These are phyloP conservation scores for Diplazon laetatorius DNA, from an alignment of 2,888 invertebrate genomes.

Conservation along the genomic window DNA sequence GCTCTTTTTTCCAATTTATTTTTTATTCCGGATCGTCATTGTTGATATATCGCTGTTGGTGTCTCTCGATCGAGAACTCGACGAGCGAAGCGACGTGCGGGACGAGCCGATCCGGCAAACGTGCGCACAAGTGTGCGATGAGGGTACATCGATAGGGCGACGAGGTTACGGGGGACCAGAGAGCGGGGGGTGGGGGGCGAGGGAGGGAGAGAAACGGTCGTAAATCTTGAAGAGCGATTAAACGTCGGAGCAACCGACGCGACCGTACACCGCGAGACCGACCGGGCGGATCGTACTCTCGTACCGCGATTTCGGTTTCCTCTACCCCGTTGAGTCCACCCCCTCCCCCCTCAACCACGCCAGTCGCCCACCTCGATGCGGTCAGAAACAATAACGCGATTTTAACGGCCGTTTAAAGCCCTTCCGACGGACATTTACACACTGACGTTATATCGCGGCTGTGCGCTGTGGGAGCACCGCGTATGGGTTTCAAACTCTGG, in stretches of 20 bases:
- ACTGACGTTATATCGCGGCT: constrained; percentile 73
- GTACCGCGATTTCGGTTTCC: constrained; percentile 57
- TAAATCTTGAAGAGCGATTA: constrained; percentile 81
- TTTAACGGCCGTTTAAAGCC: constrained; percentile 78
- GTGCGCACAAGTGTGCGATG: constrained; percentile 16
- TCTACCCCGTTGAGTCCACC: constrained; percentile 36
- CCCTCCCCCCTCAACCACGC: constrained; percentile 38
- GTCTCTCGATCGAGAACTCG: constrained; percentile 23
- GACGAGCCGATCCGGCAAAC: constrained; percentile 10
- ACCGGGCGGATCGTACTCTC: constrained; percentile 46
- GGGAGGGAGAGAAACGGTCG: constrained; percentile 69
- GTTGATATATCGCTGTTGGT: constrained; percentile 26
- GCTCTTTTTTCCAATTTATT: constrained; percentile 33
- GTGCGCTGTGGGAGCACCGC: not conserved
- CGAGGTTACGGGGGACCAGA: constrained; percentile 1
- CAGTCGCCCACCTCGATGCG: constrained; percentile 58
- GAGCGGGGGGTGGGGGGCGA: constrained; percentile 27
- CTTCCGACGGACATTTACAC: constrained; percentile 72
- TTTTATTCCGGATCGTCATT: constrained; percentile 56
- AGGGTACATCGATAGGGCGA: constrained; percentile 53
- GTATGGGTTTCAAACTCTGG: not conserved
- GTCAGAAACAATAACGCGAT: constrained; percentile 78
- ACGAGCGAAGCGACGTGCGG: constrained; percentile 50
- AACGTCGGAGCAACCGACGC: constrained; percentile 74
- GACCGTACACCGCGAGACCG: constrained; percentile 24